Conservation (phyloP, 2,797 vertebrate genomes). For the Urocyon cinereoargenteus region DNA sequence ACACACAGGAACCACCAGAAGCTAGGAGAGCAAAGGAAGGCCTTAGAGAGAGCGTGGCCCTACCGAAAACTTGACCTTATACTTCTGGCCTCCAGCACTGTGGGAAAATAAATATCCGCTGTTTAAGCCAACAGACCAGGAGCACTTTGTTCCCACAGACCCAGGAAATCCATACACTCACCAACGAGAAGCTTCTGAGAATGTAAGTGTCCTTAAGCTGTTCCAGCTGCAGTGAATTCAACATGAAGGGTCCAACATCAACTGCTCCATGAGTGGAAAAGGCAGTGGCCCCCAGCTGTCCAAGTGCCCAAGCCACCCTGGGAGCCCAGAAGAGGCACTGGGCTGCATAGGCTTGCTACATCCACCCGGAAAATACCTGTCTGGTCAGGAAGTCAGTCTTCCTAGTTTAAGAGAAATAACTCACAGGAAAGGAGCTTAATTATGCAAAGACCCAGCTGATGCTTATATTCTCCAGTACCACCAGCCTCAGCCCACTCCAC, state of each 20-base stretch:
- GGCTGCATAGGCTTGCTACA: slow-evolving; percentile 34
- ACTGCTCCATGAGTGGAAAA: neutral
- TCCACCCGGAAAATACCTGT: slow-evolving; percentile 33
- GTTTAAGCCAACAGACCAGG: fast-evolving
- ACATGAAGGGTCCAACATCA: neutral
- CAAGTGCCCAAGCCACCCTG: neutral
- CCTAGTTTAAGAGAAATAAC: neutral
- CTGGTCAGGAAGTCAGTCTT: neutral
- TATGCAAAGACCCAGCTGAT: too few species aligned
- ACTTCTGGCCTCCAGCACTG: neutral
- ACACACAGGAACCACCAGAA: neutral
- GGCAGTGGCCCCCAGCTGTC: neutral
- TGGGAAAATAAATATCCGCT: neutral
- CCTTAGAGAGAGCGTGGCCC: neutral
- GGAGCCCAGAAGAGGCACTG: neutral
- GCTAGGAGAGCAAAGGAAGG: neutral
- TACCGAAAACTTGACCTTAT: too few species aligned
- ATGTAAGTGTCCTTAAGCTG: slow-evolving; percentile 37
- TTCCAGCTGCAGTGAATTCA: slow-evolving; percentile 19
- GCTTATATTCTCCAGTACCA: neutral
- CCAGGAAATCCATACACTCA: neutral
- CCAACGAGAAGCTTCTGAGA: neutral
- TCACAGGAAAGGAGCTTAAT: neutral
- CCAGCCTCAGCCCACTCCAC: neutral
- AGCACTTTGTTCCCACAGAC: neutral